Evolutionary conservation across 2,113 vertebrate genomes (phyloP).

Genomic region (Lophius piscatorius): DNA sequence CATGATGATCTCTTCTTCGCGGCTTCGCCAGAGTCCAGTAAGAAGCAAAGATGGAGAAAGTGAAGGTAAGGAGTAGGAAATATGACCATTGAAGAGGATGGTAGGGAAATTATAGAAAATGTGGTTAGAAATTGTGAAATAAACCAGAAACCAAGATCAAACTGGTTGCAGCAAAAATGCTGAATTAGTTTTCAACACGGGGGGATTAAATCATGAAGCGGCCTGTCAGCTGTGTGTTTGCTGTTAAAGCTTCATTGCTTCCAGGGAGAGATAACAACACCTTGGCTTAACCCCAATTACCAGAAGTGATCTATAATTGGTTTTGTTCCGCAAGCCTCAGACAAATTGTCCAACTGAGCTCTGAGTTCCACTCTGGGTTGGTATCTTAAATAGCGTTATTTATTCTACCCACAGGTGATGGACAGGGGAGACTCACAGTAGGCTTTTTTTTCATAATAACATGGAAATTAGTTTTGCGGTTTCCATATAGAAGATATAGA

Average conservation of each 20-base stretch:
- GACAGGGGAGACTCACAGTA: background rate
- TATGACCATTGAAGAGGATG: constrained; percentile 28
- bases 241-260: constrained; percentile 14
- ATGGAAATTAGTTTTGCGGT: too few relatives aligned
- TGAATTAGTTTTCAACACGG: constrained; percentile 29
- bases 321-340: constrained; percentile 25
- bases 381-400: too few relatives aligned
- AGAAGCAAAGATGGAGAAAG: constrained; percentile 18
- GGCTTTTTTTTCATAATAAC: too few relatives aligned
- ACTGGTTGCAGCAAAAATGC: constrained; percentile 44
- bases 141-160: constrained; percentile 16
- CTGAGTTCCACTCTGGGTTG: too few relatives aligned
- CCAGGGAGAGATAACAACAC: constrained; percentile 19
- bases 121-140: constrained; percentile 37
- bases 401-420: background rate
- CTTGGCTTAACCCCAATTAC: constrained; percentile 25
- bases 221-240: constrained; percentile 14
- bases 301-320: constrained; percentile 37
- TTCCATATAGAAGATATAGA: too few relatives aligned
- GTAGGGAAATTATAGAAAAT: constrained; percentile 40
- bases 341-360: constrained; percentile 22
- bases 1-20: constrained; percentile 33
- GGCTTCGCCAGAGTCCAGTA: constrained; percentile 23
- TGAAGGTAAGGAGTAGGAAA: constrained; percentile 11
- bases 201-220: constrained; percentile 26